Conservation (phyloP, 2,113 vertebrate species). For the Crotalus tigris region DNA sequence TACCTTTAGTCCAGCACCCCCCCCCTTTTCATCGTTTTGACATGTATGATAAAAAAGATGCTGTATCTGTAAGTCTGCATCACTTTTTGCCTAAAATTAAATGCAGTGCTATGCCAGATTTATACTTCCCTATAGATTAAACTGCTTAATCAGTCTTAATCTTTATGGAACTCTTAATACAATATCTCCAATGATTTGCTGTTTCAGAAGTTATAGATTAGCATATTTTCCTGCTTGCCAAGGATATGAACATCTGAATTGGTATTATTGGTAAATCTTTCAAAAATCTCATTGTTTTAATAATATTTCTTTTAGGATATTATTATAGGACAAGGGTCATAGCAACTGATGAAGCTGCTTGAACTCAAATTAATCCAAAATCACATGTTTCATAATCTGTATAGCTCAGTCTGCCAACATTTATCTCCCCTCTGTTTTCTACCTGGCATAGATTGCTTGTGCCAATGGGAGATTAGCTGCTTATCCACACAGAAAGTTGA, state of each 20-base stretch:
- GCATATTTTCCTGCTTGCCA: slow-evolving; percentile 37
- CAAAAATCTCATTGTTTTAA: slow-evolving; percentile 48
- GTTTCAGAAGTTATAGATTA: slow-evolving; percentile 61
- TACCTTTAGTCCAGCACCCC: not conserved
- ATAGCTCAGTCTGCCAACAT: not conserved
- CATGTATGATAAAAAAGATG: not conserved
- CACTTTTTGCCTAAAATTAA: slow-evolving; percentile 37
- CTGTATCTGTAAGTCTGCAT: slow-evolving; percentile 19
- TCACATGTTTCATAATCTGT: slow-evolving; percentile 41
- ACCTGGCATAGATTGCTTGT: slow-evolving; percentile 41
- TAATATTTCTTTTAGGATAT: slow-evolving; percentile 44
- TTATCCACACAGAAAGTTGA: slow-evolving; percentile 54
- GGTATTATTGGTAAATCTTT: slow-evolving; percentile 24
- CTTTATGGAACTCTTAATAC: slow-evolving; percentile 48
- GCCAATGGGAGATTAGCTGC: slow-evolving; percentile 51
- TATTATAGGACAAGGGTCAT: slow-evolving; percentile 43
- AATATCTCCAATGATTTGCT: slow-evolving; percentile 56
- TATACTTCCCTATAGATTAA: slow-evolving; percentile 56
- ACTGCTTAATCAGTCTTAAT: slow-evolving; percentile 59
- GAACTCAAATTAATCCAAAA: slow-evolving; percentile 55
- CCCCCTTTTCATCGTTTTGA: not conserved
- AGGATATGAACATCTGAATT: slow-evolving; percentile 59
- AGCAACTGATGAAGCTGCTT: slow-evolving; percentile 66
- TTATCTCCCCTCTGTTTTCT: slow-evolving; percentile 16
- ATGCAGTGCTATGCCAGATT: slow-evolving; percentile 37